Evolutionary conservation across 2,888 invertebrate genomes (phyloP).

Genomic region (Agonopterix subpropinquella): DNA sequence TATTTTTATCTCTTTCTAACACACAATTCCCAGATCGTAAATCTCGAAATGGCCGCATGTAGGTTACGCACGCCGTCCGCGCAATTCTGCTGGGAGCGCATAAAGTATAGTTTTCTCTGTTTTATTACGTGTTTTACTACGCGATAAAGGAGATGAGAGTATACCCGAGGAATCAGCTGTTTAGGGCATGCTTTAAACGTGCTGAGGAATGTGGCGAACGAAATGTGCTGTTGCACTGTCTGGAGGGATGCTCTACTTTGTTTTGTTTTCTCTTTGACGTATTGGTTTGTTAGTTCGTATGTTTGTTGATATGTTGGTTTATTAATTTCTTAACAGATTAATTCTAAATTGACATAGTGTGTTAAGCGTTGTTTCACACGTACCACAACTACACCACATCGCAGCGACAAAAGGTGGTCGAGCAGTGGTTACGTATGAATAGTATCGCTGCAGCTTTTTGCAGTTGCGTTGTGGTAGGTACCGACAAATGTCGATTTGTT

Average conservation of each 20-base stretch:
- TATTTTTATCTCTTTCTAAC: constrained; percentile 72
- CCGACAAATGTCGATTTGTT: constrained; percentile 10
- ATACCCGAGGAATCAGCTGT: constrained; percentile 73
- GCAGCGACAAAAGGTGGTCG: constrained; percentile 10
- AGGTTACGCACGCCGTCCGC: constrained; percentile 75
- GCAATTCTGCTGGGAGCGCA: constrained; percentile 66
- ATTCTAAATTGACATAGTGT: neutral
- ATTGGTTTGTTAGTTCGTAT: neutral
- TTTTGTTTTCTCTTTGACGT: neutral
- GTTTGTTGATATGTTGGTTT: neutral
- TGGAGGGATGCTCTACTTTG: constrained; percentile 52
- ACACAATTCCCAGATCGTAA: constrained; percentile 77
- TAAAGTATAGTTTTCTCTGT: constrained; percentile 76
- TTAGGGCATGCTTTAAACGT: constrained; percentile 73
- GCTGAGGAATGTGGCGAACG: constrained; percentile 73
- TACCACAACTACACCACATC: constrained; percentile 5
- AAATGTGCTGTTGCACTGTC: constrained; percentile 55
- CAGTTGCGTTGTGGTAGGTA: constrained; percentile 15
- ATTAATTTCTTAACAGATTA: too few relatives aligned
- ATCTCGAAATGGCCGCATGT: constrained; percentile 77
- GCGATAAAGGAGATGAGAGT: constrained; percentile 71
- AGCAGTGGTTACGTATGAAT: constrained; percentile 17
- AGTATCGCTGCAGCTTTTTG: constrained; percentile 13
- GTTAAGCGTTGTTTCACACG: neutral
- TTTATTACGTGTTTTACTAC: constrained; percentile 68